phyloP scores from a whole-genome alignment of 2,888 invertebrate species.

The Abscondita cerata region DNA sequence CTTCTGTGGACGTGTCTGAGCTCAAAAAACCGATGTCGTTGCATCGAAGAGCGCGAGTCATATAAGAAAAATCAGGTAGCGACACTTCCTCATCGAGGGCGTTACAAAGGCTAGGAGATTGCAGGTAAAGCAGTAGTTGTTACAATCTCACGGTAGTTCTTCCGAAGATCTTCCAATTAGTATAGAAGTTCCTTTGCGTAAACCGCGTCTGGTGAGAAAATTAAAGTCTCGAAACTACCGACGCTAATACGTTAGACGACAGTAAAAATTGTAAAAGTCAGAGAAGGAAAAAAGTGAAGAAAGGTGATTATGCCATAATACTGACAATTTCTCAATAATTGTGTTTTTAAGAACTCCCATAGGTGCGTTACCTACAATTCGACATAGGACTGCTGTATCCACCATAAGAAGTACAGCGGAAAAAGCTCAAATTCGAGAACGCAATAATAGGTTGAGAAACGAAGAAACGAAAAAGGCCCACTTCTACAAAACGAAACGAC shows the following conservation, averaged over 20 bases:
- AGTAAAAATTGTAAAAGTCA: conserved; percentile 36
- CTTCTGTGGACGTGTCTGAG: conserved; percentile 53
- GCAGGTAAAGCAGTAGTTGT: conserved; percentile 60
- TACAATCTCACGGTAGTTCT: conserved; percentile 61
- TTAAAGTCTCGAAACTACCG: conserved; percentile 51
- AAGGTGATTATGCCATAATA: conserved; percentile 42
- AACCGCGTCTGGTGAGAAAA: conserved; percentile 56
- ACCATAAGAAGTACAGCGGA: conserved; percentile 58
- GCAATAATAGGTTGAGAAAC: conserved; percentile 44
- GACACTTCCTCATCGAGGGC: conserved; percentile 43
- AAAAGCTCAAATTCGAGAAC: conserved; percentile 51
- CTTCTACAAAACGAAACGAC: too few species aligned
- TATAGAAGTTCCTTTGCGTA: conserved; percentile 51
- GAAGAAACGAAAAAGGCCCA: conserved; percentile 45
- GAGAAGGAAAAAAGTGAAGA: conserved; percentile 43
- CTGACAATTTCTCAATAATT: too few species aligned
- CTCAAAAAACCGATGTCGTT: conserved; percentile 27
- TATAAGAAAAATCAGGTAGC: conserved; percentile 31
- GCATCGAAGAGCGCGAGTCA: conserved; percentile 17
- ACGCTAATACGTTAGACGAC: too few species aligned
- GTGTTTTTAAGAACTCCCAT: conserved; percentile 44
- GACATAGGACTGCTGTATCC: conserved; percentile 59
- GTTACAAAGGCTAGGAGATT: conserved; percentile 57
- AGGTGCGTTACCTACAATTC: conserved; percentile 56
- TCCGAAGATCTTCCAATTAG: conserved; percentile 60